Conservation (phyloP, 2,797 vertebrate genomes). For the Natrix natrix region DNA sequence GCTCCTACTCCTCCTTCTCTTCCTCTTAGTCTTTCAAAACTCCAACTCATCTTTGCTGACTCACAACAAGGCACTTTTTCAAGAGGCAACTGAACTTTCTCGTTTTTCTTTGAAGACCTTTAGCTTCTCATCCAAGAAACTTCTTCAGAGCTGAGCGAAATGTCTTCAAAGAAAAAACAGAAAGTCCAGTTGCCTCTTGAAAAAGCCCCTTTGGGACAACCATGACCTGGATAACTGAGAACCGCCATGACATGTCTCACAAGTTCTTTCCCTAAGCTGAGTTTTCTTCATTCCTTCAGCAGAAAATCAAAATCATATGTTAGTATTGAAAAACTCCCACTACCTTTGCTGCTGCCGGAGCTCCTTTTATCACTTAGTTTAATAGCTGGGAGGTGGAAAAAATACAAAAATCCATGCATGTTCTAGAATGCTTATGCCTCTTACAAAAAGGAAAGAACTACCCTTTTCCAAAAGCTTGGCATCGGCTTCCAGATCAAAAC, state of each 20-base stretch:
- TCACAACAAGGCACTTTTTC: background rate
- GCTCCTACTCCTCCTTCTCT: background rate
- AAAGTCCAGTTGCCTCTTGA: too few relatives aligned
- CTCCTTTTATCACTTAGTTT: background rate
- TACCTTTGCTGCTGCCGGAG: background rate
- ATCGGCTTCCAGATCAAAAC: background rate
- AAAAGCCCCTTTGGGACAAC: too few relatives aligned
- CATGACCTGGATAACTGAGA: too few relatives aligned
- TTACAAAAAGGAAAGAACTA: background rate
- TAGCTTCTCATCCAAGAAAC: too few relatives aligned
- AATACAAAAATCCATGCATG: background rate
- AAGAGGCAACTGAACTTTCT: too few relatives aligned
- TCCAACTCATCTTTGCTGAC: background rate
- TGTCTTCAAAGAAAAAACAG: too few relatives aligned
- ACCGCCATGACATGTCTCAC: background rate
- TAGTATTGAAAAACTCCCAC: background rate
- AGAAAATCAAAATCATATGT: background rate
- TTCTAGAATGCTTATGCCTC: background rate
- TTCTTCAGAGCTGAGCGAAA: too few relatives aligned
- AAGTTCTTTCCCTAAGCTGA: background rate
- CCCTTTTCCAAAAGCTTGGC: background rate
- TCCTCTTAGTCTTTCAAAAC: background rate
- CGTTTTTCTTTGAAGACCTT: too few relatives aligned
- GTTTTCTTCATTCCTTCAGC: background rate
- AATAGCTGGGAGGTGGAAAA: background rate